Conservation (phyloP, 2,113 vertebrate genomes). For the Strigops habroptila region DNA sequence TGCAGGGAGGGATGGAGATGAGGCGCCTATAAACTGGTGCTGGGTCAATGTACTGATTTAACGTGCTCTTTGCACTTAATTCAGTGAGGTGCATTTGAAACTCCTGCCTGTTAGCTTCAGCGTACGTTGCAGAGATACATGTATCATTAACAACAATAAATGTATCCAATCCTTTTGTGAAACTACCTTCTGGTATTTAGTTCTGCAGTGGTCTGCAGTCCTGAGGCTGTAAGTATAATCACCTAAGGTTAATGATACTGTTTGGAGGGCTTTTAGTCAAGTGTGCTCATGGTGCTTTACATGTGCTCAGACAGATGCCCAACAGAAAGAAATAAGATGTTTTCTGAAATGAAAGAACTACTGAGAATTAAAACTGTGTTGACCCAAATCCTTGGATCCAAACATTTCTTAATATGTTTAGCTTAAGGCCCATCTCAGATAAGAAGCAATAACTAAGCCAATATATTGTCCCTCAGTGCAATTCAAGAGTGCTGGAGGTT, state of each 20-base stretch:
- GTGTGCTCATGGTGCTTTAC: background rate
- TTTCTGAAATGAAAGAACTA: background rate
- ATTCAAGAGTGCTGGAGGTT: background rate
- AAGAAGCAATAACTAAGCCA: background rate
- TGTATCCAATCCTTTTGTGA: background rate
- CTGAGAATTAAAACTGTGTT: background rate
- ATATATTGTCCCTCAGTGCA: background rate
- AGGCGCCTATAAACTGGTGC: background rate
- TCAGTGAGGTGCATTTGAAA: background rate
- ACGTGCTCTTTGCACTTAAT: background rate
- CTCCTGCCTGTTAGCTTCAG: background rate
- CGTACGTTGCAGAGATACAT: background rate
- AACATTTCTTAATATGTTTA: background rate
- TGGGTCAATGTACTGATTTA: background rate
- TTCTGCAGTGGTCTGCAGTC: background rate
- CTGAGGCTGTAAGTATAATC: background rate
- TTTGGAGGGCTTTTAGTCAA: background rate
- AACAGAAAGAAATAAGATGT: background rate
- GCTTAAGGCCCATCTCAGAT: background rate
- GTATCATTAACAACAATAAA: background rate
- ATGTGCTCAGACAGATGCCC: background rate
- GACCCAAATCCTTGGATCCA: background rate
- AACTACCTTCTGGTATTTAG: background rate
- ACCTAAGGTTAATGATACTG: background rate
- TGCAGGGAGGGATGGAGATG: background rate